A percentile compares a stretch with the other conserved stretches of the same genome.
phyloP scores from a whole-genome alignment of 2,888 invertebrate species.

The Drosophila mimica region DNA sequence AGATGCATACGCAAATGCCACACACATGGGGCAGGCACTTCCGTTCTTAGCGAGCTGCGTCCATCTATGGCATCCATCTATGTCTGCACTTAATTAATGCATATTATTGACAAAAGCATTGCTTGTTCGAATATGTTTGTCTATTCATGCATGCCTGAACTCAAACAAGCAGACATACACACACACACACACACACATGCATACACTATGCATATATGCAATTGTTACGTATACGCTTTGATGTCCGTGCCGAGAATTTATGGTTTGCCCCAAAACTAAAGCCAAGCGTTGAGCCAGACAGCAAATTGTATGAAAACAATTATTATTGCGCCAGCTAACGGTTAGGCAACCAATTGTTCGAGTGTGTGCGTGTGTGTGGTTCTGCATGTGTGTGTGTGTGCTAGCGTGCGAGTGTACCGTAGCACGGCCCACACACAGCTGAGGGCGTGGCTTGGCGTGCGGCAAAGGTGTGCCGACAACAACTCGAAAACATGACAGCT shows the following conservation, averaged over 20 bases:
- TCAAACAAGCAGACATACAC: constrained; percentile 26
- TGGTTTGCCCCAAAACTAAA: constrained; percentile 62
- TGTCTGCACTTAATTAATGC: constrained; percentile 77
- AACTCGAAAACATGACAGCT: constrained; percentile 26
- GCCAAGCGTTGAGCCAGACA: constrained; percentile 55
- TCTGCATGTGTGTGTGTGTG: not conserved
- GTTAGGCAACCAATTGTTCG: constrained; percentile 31
- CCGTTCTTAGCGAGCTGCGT: constrained; percentile 20
- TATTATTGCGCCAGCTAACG: constrained; percentile 52
- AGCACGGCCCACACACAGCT: not conserved
- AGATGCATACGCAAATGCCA: not conserved
- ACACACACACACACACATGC: constrained; percentile 7
- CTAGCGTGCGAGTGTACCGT: not conserved
- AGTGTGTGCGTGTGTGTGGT: not conserved
- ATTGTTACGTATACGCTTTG: constrained; percentile 66
- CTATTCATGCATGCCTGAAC: constrained; percentile 68
- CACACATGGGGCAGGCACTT: constrained; percentile 23
- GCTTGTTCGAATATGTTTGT: constrained; percentile 60
- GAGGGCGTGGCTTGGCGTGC: constrained; percentile 21
- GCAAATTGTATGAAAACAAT: constrained; percentile 73
- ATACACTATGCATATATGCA: constrained; percentile 17
- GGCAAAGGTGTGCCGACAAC: constrained; percentile 5
- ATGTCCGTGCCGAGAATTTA: constrained; percentile 64
- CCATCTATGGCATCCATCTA: constrained; percentile 39
- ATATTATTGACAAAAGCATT: constrained; percentile 75